Evolutionary conservation across 2,888 invertebrate species (phyloP), one percentile per base, ranked within the genome.

Genomic region (Agapetus fuscipes): DNA sequence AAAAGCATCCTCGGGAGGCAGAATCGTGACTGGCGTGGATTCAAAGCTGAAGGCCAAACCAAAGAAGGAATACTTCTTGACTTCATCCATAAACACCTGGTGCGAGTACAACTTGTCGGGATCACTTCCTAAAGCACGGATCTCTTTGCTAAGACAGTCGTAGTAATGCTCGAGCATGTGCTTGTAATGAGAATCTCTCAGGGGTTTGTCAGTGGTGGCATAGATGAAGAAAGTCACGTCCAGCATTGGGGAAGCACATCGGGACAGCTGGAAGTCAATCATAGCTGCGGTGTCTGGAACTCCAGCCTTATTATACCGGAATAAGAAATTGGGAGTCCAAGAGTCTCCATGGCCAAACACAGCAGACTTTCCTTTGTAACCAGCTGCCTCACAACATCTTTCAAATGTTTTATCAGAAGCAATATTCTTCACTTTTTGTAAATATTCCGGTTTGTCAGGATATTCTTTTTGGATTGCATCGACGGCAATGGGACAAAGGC

Each of bases 321-420:
- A 72, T 1, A 84, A 55, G 49, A 83, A 83, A 54, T 85, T 84
- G n/a, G 80, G 80, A 0, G 77, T 72, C 84, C 84, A 84, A 26
- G 75, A 74, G 54, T 85, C 84, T 0, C 83, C 84, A 41, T 84
- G 83, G 0, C 72, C 74, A 17, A 83, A 71, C 0, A 78, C 77
- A 0, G 73, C 66, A n/a, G 68, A 59, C 14, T 61, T 60, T 12
- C 54, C 52, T 49, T 39, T 46, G 1, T 60, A 58, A 1, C 55
- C 49, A 0, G 62, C 64, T 0, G 72, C 65, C 9, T 59, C 56
- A 1, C 65, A 57, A 57, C 71, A 59, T 31, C 66, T 67, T 37
- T 67, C 62, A 26, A 72, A 72, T 1, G 69, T 55, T 17, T 71
- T 69, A 1, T 72, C 71, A 1, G 66, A 59, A 4, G 68, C 58